Percentiles rank a stretch among this genome's conserved stretches.
These are phyloP conservation scores for Bombus waltoni DNA, from an alignment of 1,140 invertebrate genomes.

Conservation along the genomic window DNA sequence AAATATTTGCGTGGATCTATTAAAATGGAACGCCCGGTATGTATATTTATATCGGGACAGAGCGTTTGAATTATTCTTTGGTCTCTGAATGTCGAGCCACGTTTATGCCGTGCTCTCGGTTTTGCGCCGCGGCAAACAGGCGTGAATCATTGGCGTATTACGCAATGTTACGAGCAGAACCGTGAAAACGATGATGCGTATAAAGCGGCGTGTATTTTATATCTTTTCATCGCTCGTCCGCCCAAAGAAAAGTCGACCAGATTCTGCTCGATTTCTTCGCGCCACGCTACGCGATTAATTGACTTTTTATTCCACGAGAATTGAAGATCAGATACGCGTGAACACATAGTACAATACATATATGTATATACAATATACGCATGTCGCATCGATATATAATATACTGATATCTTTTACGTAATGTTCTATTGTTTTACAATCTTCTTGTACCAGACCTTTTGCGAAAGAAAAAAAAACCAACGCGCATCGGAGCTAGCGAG, in stretches of 20 bases:
- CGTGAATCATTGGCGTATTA: slow-evolving; percentile 60
- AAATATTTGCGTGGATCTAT: no score
- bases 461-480: no score
- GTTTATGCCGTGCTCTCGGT: slow-evolving; percentile 8
- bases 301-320: not conserved
- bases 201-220: not conserved
- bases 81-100: not conserved
- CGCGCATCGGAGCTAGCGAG: no score
- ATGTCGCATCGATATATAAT: no score
- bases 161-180: slow-evolving; percentile 46
- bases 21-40: not conserved
- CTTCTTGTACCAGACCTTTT: no score
- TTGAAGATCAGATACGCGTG: not conserved
- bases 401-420: no score
- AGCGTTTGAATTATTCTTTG: slow-evolving; percentile 8
- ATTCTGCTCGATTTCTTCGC: not conserved
- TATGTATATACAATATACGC: not conserved
- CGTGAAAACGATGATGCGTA: slow-evolving; percentile 21
- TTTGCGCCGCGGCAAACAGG: slow-evolving; percentile 15
- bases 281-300: not conserved
- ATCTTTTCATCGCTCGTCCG: not conserved
- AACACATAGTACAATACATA: not conserved
- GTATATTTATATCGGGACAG: not conserved
- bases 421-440: no score
- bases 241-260: not conserved